Conservation (phyloP, 2,797 vertebrate species). For the Poeciliopsis gracilis region DNA sequence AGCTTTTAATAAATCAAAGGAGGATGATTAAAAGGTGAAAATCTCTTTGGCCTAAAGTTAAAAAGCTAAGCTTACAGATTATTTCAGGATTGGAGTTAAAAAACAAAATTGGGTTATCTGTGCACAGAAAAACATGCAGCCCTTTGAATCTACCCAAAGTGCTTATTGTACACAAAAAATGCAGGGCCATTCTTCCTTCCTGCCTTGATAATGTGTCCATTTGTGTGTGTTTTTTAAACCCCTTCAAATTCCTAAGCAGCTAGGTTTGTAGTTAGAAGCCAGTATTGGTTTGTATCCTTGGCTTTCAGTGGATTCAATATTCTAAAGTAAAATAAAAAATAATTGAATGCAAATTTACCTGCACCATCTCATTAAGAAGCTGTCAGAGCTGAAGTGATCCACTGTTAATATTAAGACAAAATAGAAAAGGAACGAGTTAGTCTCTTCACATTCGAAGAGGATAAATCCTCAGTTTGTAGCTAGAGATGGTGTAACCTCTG, state of each 20-base stretch:
- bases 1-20: neutral
- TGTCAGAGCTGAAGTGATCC: neutral
- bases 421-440: conserved; percentile 21
- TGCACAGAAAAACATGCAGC: neutral
- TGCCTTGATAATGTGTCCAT: conserved; percentile 43
- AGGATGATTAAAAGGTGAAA: neutral
- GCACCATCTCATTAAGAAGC: neutral
- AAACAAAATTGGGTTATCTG: neutral
- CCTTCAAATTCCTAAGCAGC: conserved; percentile 8
- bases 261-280: conserved; percentile 2
- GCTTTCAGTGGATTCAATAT: neutral
- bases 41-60: conserved; percentile 2
- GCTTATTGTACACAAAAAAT: neutral
- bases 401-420: conserved; percentile 29
- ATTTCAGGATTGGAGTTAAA: neutral
- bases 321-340: neutral
- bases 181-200: conserved; percentile 65
- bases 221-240: conserved; percentile 14
- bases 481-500: neutral
- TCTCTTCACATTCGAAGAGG: conserved; percentile 37
- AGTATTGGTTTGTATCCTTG: conserved; percentile 3
- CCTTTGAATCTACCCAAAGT: conserved; percentile 16
- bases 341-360: neutral
- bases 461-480: conserved; percentile 12
- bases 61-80: neutral